A percentile compares a stretch with the other conserved stretches of the same genome.
These are phyloP conservation scores for Drosophila pandora DNA, from an alignment of 1,140 invertebrate species.

Conservation along the genomic window DNA sequence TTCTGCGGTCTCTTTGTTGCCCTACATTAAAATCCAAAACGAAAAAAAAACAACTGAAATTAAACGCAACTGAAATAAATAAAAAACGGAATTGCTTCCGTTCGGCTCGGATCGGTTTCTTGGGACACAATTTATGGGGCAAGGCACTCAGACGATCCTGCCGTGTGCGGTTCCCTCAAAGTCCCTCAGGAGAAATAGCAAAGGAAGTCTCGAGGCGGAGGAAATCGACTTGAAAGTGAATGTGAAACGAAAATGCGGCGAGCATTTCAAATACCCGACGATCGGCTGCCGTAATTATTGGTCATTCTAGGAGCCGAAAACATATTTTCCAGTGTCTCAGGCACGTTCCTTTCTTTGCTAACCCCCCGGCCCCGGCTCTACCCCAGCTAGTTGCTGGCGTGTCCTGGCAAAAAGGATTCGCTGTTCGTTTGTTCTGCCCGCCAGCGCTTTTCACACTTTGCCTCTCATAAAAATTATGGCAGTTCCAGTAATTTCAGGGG, in stretches of 20 bases:
- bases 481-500: conserved; percentile 34
- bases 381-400: conserved; percentile 3
- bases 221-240: conserved; percentile 43
- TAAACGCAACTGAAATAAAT: conserved; percentile 47
- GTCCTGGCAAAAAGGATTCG: conserved; percentile 40
- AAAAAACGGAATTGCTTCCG: conserved; percentile 70
- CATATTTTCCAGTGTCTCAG: conserved; percentile 11
- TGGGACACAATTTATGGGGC: conserved; percentile 46
- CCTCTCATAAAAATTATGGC: conserved; percentile 65
- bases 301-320: conserved; percentile 29
- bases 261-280: conserved; percentile 48
- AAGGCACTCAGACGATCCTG: conserved; percentile 35
- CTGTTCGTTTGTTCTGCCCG: conserved; percentile 52
- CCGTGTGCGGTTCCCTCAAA: conserved; percentile 50
- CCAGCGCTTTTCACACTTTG: conserved; percentile 71
- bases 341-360: conserved; percentile 32
- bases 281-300: conserved; percentile 38
- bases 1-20: conserved; percentile 64
- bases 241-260: conserved; percentile 41
- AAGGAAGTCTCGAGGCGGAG: conserved; percentile 12
- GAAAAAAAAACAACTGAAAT: conserved; percentile 32
- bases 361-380: background rate
- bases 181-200: conserved; percentile 25
- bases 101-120: conserved; percentile 19
- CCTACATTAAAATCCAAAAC: conserved; percentile 71